Evolutionary conservation across 1,140 invertebrate species (phyloP).

Genomic region (Daktulosphaira vitifoliae): DNA sequence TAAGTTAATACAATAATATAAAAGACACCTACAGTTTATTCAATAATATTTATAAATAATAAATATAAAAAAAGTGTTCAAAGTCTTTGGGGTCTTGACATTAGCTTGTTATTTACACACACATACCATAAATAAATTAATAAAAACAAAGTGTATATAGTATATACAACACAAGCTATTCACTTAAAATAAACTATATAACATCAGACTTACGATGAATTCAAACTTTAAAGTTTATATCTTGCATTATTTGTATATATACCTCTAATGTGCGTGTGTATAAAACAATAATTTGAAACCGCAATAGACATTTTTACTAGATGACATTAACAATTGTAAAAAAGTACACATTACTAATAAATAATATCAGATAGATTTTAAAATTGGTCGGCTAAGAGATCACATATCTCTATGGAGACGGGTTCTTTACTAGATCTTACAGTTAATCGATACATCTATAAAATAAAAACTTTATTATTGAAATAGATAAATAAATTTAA

Average conservation of each 20-base stretch:
- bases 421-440: constrained; percentile 92
- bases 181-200: constrained; percentile 4
- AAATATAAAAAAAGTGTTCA: constrained; percentile 3
- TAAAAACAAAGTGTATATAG: too few species aligned
- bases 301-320: background rate
- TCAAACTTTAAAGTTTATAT: too few species aligned
- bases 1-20: constrained; percentile 9
- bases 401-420: constrained; percentile 81
- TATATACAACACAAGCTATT: constrained; percentile 10
- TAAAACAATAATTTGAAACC: constrained; percentile 20
- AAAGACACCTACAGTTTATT: constrained; percentile 2
- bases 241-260: background rate
- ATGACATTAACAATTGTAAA: background rate
- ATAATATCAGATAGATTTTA: constrained; percentile 36
- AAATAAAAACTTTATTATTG: constrained; percentile 36
- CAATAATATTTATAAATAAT: background rate
- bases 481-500: background rate
- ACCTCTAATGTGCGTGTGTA: background rate
- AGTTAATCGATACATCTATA: constrained; percentile 94
- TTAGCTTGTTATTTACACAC: background rate
- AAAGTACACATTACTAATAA: background rate
- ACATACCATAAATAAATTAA: constrained; percentile 2
- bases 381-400: constrained; percentile 84
- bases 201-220: constrained; percentile 6
- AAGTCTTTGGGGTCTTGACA: constrained; percentile 11